Evolutionary conservation across 2,797 vertebrate genomes (phyloP), one percentile per base, ranked within the genome.

Genomic region (Tadarida brasiliensis): DNA sequence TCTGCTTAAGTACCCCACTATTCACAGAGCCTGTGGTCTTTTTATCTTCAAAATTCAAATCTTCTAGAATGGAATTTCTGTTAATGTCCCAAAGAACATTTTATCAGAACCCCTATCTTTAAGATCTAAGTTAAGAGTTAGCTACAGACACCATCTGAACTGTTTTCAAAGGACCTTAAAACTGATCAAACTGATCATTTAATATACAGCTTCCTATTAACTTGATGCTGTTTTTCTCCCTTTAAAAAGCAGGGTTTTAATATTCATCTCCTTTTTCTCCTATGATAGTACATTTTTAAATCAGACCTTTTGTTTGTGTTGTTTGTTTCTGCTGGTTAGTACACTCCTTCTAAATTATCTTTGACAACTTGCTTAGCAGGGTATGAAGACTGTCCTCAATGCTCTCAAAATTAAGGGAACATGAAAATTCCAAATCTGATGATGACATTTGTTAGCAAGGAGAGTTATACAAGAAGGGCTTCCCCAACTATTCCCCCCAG

Each of bases 31-130:
- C 83, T 84, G 83, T 68, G 49, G 24, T 97, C 95, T 97, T 96
- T 96, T 96, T 97, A 96, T 94, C 96, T 96, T 95, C 44, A 94
- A 95, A 95, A 95, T 90, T 78, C 83, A 95, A 94, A 87, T 89
- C 76, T 93, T 63, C 56, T 81, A 91, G 70, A 91, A 81, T 94
- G 84, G 59, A 90, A 87, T 95, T 95, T 95, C 71, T 97, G 68
- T 83, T 89, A 84, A 94, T 96, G 94, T 95, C 68, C 80, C 71
- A 65, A 87, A 96, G 80, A 94, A 67, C 44, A 77, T 89, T 78
- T 77, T 67, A 82, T 67, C 26, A 93, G 59, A 96, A 81, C 65
- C 61, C 93, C 87, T 70, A 51, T 94, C 61, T 95, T 81, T 90
- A 94, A 93, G 71, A 90, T 78, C 51, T 94, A 93, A 93, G 54